Conservation (phyloP, 2,113 vertebrate genomes). For the Mesoclemmys tuberculata region DNA sequence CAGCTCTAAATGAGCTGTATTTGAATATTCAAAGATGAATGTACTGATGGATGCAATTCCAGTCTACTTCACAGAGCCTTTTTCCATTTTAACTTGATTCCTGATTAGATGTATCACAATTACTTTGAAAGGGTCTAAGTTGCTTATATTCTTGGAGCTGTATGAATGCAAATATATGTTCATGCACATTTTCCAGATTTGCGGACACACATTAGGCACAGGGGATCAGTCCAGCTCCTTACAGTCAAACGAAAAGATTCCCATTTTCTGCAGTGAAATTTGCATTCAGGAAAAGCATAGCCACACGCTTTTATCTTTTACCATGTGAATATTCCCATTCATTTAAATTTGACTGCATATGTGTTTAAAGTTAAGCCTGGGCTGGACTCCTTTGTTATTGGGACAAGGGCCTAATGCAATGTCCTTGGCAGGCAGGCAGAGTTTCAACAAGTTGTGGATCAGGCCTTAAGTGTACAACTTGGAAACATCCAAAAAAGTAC, state of each 20-base stretch:
- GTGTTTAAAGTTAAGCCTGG: not conserved
- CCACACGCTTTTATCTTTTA: not conserved
- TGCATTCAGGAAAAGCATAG: not conserved
- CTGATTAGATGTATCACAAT: not conserved
- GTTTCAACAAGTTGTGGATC: not conserved
- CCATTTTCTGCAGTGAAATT: not conserved
- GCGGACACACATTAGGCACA: fast-evolving
- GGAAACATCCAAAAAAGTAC: not conserved
- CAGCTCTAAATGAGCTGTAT: not conserved
- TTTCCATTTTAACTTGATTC: not conserved
- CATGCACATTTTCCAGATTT: fast-evolving
- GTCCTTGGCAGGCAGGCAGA: not conserved
- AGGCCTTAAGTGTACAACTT: not conserved
- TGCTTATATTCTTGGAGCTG: not conserved
- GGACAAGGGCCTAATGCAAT: not conserved
- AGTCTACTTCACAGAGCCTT: not conserved
- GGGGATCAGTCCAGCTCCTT: not conserved
- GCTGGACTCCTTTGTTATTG: not conserved
- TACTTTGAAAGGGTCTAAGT: not conserved
- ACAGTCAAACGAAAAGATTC: not conserved
- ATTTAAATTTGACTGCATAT: not conserved
- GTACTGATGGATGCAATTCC: not conserved
- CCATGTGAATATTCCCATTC: not conserved
- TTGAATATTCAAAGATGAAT: not conserved
- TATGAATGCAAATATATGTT: not conserved